These are phyloP conservation scores for Listrodromus nycthemerus DNA, from an alignment of 2,888 invertebrate species.

Conservation along the genomic window DNA sequence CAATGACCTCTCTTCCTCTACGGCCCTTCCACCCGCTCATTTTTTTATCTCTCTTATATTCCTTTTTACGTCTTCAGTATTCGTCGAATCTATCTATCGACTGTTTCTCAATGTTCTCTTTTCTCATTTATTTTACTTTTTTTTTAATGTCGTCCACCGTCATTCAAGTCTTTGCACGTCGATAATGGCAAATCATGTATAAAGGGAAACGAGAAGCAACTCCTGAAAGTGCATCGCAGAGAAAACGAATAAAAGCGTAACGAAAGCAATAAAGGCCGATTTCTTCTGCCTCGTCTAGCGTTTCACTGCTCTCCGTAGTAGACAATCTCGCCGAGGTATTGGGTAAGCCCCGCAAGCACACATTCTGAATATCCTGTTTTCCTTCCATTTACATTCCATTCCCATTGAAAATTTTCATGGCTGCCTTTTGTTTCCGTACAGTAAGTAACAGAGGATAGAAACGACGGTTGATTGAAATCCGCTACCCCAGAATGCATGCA, in stretches of 20 bases:
- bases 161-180: slow-evolving; percentile 32
- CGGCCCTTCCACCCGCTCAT: slow-evolving; percentile 52
- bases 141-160: slow-evolving; percentile 15
- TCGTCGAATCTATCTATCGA: slow-evolving; percentile 14
- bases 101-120: neutral
- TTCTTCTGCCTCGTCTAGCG: slow-evolving; percentile 76
- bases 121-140: neutral
- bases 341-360: slow-evolving; percentile 48
- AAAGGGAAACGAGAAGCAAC: slow-evolving; percentile 50
- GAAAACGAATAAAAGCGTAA: slow-evolving; percentile 74
- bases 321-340: slow-evolving; percentile 45
- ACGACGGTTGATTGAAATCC: slow-evolving; percentile 3
- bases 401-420: slow-evolving; percentile 36
- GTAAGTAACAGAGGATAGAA: neutral
- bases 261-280: slow-evolving; percentile 83
- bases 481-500: slow-evolving; percentile 26
- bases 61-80: neutral
- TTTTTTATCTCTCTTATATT: slow-evolving; percentile 5
- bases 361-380: slow-evolving; percentile 13
- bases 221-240: slow-evolving; percentile 55
- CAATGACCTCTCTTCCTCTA: slow-evolving; percentile 70
- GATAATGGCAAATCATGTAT: neutral
- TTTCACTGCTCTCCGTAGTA: slow-evolving; percentile 30
- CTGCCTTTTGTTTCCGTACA: slow-evolving; percentile 22
- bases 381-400: slow-evolving; percentile 18